phyloP scores from a whole-genome alignment of 2,888 invertebrate genomes.

The Nudaria mundana region DNA sequence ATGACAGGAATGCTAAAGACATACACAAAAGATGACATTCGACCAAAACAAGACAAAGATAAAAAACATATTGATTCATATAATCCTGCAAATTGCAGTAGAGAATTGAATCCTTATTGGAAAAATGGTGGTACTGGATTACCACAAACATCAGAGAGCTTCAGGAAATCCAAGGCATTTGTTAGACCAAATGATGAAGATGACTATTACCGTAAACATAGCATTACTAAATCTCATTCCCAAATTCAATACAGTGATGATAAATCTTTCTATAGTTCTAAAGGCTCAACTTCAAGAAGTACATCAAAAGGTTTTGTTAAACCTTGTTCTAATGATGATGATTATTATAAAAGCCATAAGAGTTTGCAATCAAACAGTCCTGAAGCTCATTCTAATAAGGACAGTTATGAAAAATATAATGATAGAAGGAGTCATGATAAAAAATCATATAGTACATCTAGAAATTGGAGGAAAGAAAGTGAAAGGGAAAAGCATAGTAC shows the following conservation, averaged over 20 bases:
- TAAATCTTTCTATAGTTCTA: conserved; percentile 9
- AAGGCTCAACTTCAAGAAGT: not conserved
- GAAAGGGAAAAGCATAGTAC: conserved; percentile 14
- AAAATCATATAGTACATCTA: conserved; percentile 22
- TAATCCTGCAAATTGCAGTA: conserved; percentile 85
- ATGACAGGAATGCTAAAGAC: conserved; percentile 78
- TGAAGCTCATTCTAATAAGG: conserved; percentile 1
- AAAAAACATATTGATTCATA: conserved; percentile 81
- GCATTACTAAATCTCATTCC: conserved; percentile 10
- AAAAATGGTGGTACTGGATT: conserved; percentile 93
- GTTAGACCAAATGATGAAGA: conserved; percentile 63
- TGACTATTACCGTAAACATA: conserved; percentile 39
- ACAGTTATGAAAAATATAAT: conserved; percentile 14
- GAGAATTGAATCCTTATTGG: conserved; percentile 96
- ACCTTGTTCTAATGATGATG: conserved; percentile 8
- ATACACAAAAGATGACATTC: conserved; percentile 68
- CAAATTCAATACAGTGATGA: conserved; percentile 33
- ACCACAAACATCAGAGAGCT: conserved; percentile 77
- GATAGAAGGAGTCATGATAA: conserved; percentile 15
- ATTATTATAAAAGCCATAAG: conserved; percentile 12
- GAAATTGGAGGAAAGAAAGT: conserved; percentile 46
- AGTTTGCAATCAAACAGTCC: conserved; percentile 1
- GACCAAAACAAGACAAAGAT: conserved; percentile 71
- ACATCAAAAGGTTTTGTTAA: conserved; percentile 4
- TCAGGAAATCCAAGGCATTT: conserved; percentile 57